A percentile compares a stretch with the other conserved stretches of the same genome.
Evolutionary conservation across 2,113 vertebrate species (phyloP).

Genomic region (Seriola aureovittata): DNA sequence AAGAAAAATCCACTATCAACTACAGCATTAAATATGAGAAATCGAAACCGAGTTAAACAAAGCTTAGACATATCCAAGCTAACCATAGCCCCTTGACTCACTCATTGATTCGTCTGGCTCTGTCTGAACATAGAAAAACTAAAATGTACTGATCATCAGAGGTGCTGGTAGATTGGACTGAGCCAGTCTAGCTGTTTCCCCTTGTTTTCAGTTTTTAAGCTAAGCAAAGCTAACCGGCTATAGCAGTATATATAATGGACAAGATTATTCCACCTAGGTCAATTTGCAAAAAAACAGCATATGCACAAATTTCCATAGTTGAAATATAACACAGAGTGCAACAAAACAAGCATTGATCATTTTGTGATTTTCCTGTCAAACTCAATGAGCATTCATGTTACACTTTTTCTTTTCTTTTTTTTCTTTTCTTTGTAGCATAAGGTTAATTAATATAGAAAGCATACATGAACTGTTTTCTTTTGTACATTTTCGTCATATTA

Average conservation of each 20-base stretch:
- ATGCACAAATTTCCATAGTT: neutral
- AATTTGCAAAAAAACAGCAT: neutral
- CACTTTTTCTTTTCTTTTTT: neutral
- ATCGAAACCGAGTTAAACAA: no score
- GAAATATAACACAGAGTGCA: neutral
- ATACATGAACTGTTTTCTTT: neutral
- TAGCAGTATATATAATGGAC: neutral
- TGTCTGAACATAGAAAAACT: neutral
- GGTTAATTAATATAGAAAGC: neutral
- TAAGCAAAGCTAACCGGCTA: neutral
- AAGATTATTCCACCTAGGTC: neutral
- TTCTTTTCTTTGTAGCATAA: neutral
- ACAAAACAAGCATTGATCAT: conserved; percentile 12
- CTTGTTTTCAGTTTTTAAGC: neutral
- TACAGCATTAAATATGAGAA: neutral
- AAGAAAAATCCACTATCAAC: neutral
- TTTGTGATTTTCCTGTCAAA: neutral
- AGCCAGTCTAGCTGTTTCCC: neutral
- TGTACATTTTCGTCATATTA: neutral
- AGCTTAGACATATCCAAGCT: no score
- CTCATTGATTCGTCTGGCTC: no score
- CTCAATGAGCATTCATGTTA: conserved; percentile 1
- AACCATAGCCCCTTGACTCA: no score
- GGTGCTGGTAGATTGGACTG: neutral
- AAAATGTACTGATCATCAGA: neutral